These are phyloP conservation scores for Diarsia dahlii DNA, from an alignment of 2,888 invertebrate genomes.

Conservation along the genomic window DNA sequence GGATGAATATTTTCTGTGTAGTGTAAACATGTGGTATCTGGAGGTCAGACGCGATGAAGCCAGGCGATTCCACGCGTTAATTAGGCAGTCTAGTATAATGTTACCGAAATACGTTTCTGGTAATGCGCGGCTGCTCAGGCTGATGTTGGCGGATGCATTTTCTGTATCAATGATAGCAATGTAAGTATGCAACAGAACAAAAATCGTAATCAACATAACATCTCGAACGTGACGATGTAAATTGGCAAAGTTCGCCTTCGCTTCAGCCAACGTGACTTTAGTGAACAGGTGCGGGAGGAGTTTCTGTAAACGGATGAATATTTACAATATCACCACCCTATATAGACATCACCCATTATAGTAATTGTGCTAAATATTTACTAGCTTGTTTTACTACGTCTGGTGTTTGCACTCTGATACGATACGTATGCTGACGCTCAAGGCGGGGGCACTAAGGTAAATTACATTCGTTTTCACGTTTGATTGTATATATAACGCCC, in stretches of 20 bases:
- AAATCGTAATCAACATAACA: not conserved
- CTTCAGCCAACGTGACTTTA: conserved; percentile 26
- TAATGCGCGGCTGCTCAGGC: not conserved
- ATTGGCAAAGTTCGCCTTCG: conserved; percentile 28
- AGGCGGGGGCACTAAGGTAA: conserved; percentile 3
- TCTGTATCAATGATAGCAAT: conserved; percentile 1
- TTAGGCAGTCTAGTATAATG: not conserved
- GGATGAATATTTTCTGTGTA: not conserved
- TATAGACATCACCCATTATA: conserved; percentile 11
- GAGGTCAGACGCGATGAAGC: not conserved
- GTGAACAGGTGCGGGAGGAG: conserved; percentile 31
- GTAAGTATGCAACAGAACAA: not conserved
- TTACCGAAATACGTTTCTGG: not conserved
- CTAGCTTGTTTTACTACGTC: not conserved
- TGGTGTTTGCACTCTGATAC: not conserved
- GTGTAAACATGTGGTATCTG: not conserved
- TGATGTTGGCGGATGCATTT: not conserved
- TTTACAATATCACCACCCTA: not conserved
- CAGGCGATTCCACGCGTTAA: not conserved
- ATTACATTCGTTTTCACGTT: not conserved
- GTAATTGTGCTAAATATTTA: conserved; percentile 1
- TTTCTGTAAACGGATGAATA: conserved; percentile 20
- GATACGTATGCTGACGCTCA: not conserved
- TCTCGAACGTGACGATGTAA: conserved; percentile 14
- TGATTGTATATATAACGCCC: conserved; percentile 51